These are phyloP conservation scores for Acanthurus leucopareius DNA, from an alignment of 2,797 vertebrate genomes.

Conservation along the genomic window DNA sequence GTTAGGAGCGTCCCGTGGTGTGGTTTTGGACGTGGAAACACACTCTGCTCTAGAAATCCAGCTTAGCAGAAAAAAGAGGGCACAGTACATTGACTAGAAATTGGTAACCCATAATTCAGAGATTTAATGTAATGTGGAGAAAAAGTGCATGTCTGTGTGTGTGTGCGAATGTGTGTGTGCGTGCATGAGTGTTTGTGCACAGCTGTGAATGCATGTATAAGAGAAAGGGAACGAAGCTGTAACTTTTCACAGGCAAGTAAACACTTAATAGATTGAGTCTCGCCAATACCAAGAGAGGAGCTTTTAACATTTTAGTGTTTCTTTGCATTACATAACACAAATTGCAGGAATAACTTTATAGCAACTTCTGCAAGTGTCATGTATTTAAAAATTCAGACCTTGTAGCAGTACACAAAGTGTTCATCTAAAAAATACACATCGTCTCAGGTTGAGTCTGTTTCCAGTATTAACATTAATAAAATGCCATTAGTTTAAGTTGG, in stretches of 20 bases:
- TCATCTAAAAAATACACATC: neutral
- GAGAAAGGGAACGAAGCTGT: conserved; percentile 40
- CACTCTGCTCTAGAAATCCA: conserved; percentile 74
- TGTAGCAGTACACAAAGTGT: neutral
- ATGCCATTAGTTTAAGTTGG: neutral
- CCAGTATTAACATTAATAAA: neutral
- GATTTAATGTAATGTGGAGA: conserved; percentile 73
- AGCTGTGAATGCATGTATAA: conserved; percentile 20
- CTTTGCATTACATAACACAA: conserved; percentile 38
- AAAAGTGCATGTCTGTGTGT: conserved; percentile 27
- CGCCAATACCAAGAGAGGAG: conserved; percentile 41
- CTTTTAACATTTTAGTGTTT: conserved; percentile 58
- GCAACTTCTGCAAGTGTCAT: conserved; percentile 31
- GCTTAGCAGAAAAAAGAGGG: conserved; percentile 69
- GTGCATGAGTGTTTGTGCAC: conserved; percentile 36
- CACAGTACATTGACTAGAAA: conserved; percentile 71
- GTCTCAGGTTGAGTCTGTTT: neutral
- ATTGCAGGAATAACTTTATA: conserved; percentile 22
- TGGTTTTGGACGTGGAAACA: conserved; percentile 81
- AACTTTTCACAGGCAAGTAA: conserved; percentile 51
- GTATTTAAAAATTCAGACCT: conserved; percentile 10
- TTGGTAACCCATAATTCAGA: conserved; percentile 81
- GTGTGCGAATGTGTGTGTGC: too few species aligned
- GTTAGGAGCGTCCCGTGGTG: conserved; percentile 79
- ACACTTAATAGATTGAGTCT: conserved; percentile 36